Percentiles rank a stretch among this genome's conserved stretches.
Conservation (phyloP, 1,140 invertebrate genomes). For the Lordiphosa mommai region DNA sequence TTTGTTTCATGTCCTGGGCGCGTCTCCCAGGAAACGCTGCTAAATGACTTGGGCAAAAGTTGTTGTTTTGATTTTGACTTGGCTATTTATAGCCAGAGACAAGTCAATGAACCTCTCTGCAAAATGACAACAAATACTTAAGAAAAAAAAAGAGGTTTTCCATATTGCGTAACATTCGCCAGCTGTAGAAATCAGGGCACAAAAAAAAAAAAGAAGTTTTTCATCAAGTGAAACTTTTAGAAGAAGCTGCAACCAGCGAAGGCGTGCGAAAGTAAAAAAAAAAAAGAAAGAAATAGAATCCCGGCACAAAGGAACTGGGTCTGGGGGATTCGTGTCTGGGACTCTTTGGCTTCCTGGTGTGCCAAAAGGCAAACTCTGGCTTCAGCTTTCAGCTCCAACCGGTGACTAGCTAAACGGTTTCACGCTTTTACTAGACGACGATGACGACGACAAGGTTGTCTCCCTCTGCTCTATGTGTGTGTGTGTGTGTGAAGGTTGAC, state of each 20-base stretch:
- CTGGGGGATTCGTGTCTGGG: slow-evolving; percentile 44
- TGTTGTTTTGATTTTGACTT: slow-evolving; percentile 38
- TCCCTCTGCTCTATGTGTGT: slow-evolving; percentile 1
- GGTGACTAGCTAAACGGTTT: slow-evolving; percentile 40
- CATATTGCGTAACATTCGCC: slow-evolving; percentile 35
- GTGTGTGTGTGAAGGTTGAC: slow-evolving; percentile 63
- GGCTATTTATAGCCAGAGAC: slow-evolving; percentile 37
- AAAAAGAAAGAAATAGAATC: slow-evolving; percentile 30
- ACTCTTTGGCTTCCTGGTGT: slow-evolving; percentile 22
- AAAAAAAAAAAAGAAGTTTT: slow-evolving; percentile 26
- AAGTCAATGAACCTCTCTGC: slow-evolving; percentile 39
- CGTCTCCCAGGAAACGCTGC: slow-evolving; percentile 45
- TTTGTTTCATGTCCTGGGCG: slow-evolving; percentile 43
- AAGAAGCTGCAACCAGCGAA: slow-evolving; percentile 34
- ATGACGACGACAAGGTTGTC: slow-evolving; percentile 2
- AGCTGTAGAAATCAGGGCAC: slow-evolving; percentile 18
- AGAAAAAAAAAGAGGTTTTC: neutral
- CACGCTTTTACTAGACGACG: slow-evolving; percentile 23
- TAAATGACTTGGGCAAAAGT: slow-evolving; percentile 27
- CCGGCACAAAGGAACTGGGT: slow-evolving; percentile 59
- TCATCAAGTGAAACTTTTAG: slow-evolving; percentile 46
- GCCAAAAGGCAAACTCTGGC: slow-evolving; percentile 4
- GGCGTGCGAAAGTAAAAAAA: slow-evolving; percentile 71
- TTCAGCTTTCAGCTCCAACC: slow-evolving; percentile 19
- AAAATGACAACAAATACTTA: neutral